These are phyloP conservation scores for Dysidea cf. avara DNA, from an alignment of 37 sponge, comb jelly and placozoan genomes.

Conservation along the genomic window DNA sequence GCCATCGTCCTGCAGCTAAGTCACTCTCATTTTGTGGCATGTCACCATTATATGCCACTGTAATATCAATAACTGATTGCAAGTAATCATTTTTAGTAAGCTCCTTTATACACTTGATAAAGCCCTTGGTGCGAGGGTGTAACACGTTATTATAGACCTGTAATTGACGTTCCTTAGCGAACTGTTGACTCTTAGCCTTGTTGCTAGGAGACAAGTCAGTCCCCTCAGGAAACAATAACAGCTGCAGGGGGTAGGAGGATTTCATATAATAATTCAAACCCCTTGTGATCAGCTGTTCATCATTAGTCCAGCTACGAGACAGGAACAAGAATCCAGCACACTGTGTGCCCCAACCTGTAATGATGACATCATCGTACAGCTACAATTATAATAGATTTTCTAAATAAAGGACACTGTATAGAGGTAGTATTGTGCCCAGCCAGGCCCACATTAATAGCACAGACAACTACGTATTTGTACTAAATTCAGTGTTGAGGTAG, in stretches of 20 bases:
- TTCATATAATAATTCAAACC: slow-evolving; percentile 47
- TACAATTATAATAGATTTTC: too few species aligned
- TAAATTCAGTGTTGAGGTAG: too few species aligned
- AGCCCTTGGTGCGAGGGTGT: slow-evolving; percentile 87
- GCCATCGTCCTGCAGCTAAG: slow-evolving; percentile 56
- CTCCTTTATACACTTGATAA: slow-evolving; percentile 61
- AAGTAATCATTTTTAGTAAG: slow-evolving; percentile 27
- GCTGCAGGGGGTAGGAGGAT: slow-evolving; percentile 63
- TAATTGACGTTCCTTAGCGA: slow-evolving; percentile 61
- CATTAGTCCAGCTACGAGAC: slow-evolving; percentile 76
- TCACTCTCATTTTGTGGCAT: slow-evolving; percentile 76
- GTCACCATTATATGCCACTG: slow-evolving; percentile 55
- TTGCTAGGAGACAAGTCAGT: slow-evolving; percentile 75
- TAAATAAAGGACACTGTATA: too few species aligned
- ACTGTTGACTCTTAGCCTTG: slow-evolving; percentile 54
- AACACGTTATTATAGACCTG: slow-evolving; percentile 73
- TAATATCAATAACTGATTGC: slow-evolving; percentile 32
- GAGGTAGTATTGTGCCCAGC: too few species aligned
- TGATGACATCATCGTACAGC: too few species aligned
- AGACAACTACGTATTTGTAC: too few species aligned
- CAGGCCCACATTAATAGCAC: too few species aligned
- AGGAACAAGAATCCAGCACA: slow-evolving; percentile 65
- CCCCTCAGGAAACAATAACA: slow-evolving; percentile 93
- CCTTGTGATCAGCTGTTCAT: slow-evolving; percentile 52
- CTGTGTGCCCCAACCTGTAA: slow-evolving; percentile 89